These are phyloP conservation scores for Cirrhinus mrigala DNA, from an alignment of 2,797 vertebrate genomes.

Conservation along the genomic window DNA sequence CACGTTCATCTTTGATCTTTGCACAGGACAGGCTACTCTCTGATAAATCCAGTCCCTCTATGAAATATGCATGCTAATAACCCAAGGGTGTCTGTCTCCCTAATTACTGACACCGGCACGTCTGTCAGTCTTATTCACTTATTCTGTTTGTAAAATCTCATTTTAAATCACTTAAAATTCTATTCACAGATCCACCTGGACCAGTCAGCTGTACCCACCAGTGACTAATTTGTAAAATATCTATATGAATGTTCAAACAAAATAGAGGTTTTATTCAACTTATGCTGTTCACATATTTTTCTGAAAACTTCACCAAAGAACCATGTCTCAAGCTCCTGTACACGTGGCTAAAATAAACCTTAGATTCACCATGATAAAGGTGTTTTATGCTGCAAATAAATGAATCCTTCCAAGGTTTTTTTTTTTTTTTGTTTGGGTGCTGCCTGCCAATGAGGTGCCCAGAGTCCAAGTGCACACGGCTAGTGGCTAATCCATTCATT, in stretches of 20 bases:
- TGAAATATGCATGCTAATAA: conserved; percentile 7
- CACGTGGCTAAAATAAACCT: background rate
- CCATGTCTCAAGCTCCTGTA: background rate
- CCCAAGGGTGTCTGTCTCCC: conserved; percentile 2
- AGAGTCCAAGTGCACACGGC: background rate
- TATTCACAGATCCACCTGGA: conserved; percentile 25
- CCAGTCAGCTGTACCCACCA: background rate
- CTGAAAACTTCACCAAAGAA: background rate
- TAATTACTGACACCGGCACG: conserved; percentile 18
- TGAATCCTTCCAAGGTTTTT: conserved; percentile 45
- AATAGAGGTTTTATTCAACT: background rate
- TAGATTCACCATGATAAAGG: background rate
- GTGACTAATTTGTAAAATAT: background rate
- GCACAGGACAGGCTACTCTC: conserved; percentile 2
- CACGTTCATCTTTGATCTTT: background rate
- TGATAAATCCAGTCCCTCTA: background rate
- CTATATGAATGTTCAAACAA: background rate
- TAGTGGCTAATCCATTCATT: conserved; percentile 62
- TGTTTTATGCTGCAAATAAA: background rate
- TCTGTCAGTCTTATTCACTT: conserved; percentile 1
- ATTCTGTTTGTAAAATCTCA: conserved; percentile 11
- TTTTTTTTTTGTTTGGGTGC: conserved; percentile 28
- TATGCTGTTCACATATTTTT: background rate
- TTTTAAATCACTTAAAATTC: background rate
- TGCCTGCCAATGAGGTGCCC: conserved; percentile 20